Conservation (phyloP, 2,113 vertebrate genomes). For the Phoxinus phoxinus region DNA sequence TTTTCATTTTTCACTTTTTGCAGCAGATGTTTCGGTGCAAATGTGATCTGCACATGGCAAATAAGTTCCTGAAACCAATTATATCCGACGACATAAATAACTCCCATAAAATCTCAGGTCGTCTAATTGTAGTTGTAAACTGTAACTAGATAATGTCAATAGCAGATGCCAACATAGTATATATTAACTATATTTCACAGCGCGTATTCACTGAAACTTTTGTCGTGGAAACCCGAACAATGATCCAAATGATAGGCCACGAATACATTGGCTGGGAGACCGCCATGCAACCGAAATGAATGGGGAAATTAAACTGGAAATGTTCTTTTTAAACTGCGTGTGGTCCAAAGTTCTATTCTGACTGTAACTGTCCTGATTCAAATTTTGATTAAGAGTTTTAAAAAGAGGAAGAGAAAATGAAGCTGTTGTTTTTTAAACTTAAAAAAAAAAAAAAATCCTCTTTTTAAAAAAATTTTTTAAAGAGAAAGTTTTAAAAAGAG, state of each 20-base stretch:
- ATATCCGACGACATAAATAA: constrained; percentile 59
- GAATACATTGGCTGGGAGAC: not conserved
- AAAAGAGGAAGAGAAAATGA: constrained; percentile 11
- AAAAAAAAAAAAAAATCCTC: too few relatives aligned
- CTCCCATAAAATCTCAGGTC: constrained; percentile 56
- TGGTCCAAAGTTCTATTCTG: constrained; percentile 34
- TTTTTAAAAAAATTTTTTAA: too few relatives aligned
- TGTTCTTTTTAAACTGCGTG: constrained; percentile 37
- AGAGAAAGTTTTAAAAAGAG: not conserved
- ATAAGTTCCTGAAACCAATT: constrained; percentile 58
- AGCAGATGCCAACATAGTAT: constrained; percentile 53
- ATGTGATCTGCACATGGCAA: constrained; percentile 62
- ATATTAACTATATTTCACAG: constrained; percentile 47
- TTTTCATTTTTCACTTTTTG: constrained; percentile 35
- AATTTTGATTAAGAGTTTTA: not conserved
- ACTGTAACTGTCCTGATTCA: not conserved
- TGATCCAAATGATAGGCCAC: constrained; percentile 40
- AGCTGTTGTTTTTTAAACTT: too few relatives aligned
- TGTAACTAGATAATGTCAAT: constrained; percentile 61
- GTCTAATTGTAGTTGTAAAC: constrained; percentile 63
- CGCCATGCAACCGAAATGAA: not conserved
- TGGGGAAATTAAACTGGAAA: constrained; percentile 10
- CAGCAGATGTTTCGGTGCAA: constrained; percentile 58
- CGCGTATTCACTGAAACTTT: constrained; percentile 15
- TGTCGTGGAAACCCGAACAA: constrained; percentile 26